Conservation (phyloP, 2,888 invertebrate species). For the Monopis laevigella region DNA sequence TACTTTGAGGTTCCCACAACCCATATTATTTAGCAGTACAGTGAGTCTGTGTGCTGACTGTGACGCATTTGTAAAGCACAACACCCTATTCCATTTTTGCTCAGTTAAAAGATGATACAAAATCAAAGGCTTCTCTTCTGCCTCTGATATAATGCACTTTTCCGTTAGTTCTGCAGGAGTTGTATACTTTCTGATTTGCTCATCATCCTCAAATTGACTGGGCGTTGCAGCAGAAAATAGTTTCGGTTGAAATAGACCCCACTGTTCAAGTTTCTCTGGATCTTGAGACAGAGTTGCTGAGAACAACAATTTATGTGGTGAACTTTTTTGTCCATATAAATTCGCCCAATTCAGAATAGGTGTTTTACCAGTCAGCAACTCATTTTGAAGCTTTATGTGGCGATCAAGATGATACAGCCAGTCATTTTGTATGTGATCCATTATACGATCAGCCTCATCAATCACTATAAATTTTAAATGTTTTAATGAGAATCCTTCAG, state of each 20-base stretch:
- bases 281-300: slow-evolving; percentile 98
- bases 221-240: slow-evolving; percentile 80
- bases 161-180: slow-evolving; percentile 82
- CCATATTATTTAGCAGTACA: slow-evolving; percentile 70
- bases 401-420: slow-evolving; percentile 86
- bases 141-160: slow-evolving; percentile 71
- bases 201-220: slow-evolving; percentile 35
- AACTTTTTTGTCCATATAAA: slow-evolving; percentile 48
- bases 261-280: slow-evolving; percentile 91
- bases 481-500: slow-evolving; percentile 79
- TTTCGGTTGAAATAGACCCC: slow-evolving; percentile 91
- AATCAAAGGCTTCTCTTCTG: slow-evolving; percentile 81
- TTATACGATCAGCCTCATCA: slow-evolving; percentile 97
- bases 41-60: slow-evolving; percentile 80
- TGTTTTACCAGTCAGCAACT: slow-evolving; percentile 54
- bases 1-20: slow-evolving; percentile 60
- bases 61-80: slow-evolving; percentile 91
- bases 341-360: slow-evolving; percentile 59
- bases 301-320: slow-evolving; percentile 91
- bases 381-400: slow-evolving; percentile 68
- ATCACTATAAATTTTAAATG: slow-evolving; percentile 84
- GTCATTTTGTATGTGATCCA: slow-evolving; percentile 91
- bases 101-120: slow-evolving; percentile 76
- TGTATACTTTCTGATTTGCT: slow-evolving; percentile 75
- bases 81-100: slow-evolving; percentile 75